phyloP scores from a whole-genome alignment of 2,113 vertebrate genomes.

The Pseudolaguvia tuberculata region DNA sequence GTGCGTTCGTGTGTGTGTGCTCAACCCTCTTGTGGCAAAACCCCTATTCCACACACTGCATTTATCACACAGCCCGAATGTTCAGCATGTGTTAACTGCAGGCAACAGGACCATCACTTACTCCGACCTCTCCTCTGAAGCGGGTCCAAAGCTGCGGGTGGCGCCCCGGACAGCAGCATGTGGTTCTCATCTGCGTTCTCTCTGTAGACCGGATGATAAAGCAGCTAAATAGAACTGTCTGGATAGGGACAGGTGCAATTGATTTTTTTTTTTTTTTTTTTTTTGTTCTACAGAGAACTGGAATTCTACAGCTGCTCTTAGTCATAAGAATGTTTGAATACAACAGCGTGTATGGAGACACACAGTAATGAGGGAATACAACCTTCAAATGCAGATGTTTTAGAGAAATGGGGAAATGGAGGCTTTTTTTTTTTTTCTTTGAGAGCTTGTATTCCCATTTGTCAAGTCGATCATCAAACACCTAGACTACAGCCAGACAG shows the following conservation, averaged over 20 bases:
- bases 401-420: conserved; percentile 26
- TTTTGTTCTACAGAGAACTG: conserved; percentile 7
- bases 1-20: not conserved
- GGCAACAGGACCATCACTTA: conserved; percentile 31
- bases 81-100: conserved; percentile 31
- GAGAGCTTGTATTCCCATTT: conserved; percentile 1
- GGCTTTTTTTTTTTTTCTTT: no score
- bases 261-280: conserved; percentile 34
- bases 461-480: conserved; percentile 15
- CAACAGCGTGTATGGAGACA: conserved; percentile 7
- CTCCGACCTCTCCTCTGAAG: conserved; percentile 37
- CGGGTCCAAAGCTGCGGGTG: conserved; percentile 51
- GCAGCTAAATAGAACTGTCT: conserved; percentile 51
- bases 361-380: conserved; percentile 29
- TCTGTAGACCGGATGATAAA: conserved; percentile 41
- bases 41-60: not conserved
- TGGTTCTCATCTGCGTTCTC: conserved; percentile 45
- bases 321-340: conserved; percentile 35
- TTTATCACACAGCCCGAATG: conserved; percentile 25
- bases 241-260: conserved; percentile 42
- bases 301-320: conserved; percentile 40
- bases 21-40: conserved; percentile 13
- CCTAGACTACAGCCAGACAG: conserved; percentile 9
- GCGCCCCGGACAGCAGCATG: conserved; percentile 36
- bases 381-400: conserved; percentile 41